phyloP scores from a whole-genome alignment of 2,113 vertebrate species.

The Artemisiospiza belli region DNA sequence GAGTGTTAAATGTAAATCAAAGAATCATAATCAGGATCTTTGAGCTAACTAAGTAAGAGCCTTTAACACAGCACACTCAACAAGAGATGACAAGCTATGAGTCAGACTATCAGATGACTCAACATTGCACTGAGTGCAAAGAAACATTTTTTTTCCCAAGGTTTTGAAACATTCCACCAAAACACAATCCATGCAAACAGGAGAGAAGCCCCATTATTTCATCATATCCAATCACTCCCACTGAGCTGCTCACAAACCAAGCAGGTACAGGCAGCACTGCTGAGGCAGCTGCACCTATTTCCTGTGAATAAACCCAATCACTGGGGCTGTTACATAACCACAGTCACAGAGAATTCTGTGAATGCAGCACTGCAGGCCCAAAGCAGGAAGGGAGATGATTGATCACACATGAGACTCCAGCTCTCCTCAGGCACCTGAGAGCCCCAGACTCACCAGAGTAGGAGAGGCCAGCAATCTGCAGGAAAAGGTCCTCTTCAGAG shows the following conservation, averaged over 20 bases:
- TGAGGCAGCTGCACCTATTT: background rate
- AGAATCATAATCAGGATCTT: background rate
- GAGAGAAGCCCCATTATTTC: background rate
- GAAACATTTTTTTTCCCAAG: background rate
- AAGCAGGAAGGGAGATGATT: background rate
- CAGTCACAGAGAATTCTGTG: background rate
- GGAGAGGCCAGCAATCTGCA: constrained; percentile 91
- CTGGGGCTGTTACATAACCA: background rate
- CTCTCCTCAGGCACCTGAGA: background rate
- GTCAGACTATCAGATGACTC: background rate
- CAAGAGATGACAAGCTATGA: background rate
- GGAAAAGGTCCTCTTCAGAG: constrained; percentile 90
- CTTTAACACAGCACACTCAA: background rate
- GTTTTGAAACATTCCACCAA: background rate
- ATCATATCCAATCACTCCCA: background rate
- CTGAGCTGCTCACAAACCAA: background rate
- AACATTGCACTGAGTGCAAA: background rate
- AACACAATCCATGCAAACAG: background rate
- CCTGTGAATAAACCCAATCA: background rate
- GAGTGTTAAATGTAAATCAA: background rate
- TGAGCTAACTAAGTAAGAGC: background rate
- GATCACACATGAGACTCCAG: background rate
- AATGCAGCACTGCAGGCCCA: background rate
- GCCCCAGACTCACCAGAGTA: constrained; percentile 80
- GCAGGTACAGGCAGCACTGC: background rate